A percentile compares a stretch with the other conserved stretches of the same genome.
phyloP scores from a whole-genome alignment of 2,888 invertebrate genomes.

The Odontomyia ornata region DNA sequence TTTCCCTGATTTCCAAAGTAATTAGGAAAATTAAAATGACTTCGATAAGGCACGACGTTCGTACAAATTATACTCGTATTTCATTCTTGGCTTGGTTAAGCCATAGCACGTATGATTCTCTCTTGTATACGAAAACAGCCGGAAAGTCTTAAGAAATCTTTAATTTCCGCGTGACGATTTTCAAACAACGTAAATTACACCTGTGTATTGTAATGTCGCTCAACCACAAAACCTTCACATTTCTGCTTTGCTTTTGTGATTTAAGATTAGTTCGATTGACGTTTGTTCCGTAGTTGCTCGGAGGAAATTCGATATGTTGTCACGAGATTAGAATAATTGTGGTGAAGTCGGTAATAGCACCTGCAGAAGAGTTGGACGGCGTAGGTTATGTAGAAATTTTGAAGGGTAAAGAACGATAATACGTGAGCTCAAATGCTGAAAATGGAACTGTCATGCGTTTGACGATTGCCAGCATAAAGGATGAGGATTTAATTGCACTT shows the following conservation, averaged over 20 bases:
- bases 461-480: too few relatives aligned
- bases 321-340: slow-evolving; percentile 40
- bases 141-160: slow-evolving; percentile 44
- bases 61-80: slow-evolving; percentile 49
- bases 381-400: too few relatives aligned
- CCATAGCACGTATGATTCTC: not conserved
- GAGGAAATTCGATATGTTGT: slow-evolving; percentile 31
- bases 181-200: slow-evolving; percentile 46
- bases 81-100: not conserved
- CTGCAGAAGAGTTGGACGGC: not conserved
- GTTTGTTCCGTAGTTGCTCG: slow-evolving; percentile 39
- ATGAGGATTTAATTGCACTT: too few relatives aligned
- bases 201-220: slow-evolving; percentile 21
- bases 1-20: slow-evolving; percentile 47
- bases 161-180: slow-evolving; percentile 48
- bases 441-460: too few relatives aligned
- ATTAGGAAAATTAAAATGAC: slow-evolving; percentile 49
- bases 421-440: too few relatives aligned
- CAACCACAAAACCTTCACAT: not conserved
- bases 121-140: not conserved
- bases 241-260: slow-evolving; percentile 11
- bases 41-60: slow-evolving; percentile 47
- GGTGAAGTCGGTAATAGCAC: not conserved
- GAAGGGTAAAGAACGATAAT: too few relatives aligned
- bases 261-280: slow-evolving; percentile 46